Conservation (phyloP, 1,140 invertebrate species). For the Macrosteles quadrilineatus region DNA sequence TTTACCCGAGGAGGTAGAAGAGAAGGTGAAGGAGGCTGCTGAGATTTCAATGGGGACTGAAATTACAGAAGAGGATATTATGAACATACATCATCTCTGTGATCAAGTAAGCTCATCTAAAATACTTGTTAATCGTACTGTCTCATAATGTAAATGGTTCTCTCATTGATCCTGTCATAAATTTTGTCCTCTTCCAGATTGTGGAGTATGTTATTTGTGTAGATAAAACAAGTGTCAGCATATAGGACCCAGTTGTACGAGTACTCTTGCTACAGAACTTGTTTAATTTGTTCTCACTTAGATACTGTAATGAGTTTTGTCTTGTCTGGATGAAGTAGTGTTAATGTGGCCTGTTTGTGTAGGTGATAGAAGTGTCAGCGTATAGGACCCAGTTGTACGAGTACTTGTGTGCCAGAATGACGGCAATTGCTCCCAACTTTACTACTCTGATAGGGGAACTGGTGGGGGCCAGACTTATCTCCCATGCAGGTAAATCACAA, state of each 20-base stretch:
- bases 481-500: constrained; percentile 85
- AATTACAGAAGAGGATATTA: constrained; percentile 94
- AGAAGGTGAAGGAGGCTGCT: constrained; percentile 92
- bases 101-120: constrained; percentile 70
- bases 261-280: constrained; percentile 88
- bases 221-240: constrained; percentile 46
- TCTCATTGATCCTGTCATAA: neutral
- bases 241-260: constrained; percentile 81
- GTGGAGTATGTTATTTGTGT: neutral
- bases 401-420: constrained; percentile 96
- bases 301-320: no score
- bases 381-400: constrained; percentile 81
- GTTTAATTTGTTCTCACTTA: neutral
- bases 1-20: constrained; percentile 87
- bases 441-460: constrained; percentile 94
- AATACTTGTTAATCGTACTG: no score
- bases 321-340: neutral
- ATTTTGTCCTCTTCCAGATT: no score
- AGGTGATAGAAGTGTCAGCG: constrained; percentile 86
- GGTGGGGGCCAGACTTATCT: constrained; percentile 93
- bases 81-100: constrained; percentile 89
- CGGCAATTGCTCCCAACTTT: constrained; percentile 96
- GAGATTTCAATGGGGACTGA: constrained; percentile 99
- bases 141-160: no score
- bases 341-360: constrained; percentile 66